Base-by-base conservation (phyloP, 2,113 vertebrate genomes). In the Gambusia affinis region DNA sequence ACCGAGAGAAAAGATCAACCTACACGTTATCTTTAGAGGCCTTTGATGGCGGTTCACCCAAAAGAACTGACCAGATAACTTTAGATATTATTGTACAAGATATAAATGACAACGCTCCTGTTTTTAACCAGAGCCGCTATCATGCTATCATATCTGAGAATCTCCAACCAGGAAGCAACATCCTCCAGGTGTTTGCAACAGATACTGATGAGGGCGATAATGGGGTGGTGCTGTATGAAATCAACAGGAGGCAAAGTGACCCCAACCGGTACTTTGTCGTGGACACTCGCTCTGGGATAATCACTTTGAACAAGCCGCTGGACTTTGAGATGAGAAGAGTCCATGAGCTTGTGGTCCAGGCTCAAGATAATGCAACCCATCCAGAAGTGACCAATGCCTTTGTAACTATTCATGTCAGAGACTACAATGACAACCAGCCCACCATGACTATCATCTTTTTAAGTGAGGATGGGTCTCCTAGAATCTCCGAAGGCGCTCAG, bases 361-460 rank as follows among this genome's bases (percentile, higher is more conserved):
- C 98, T 0, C 93, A 95, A 76, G 98, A 99, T 78, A 96, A 95
- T 3, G 97, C 96, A 2, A 95, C 95, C 22, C 97, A 99, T 3
- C 98, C 98, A 0, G 98, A 99, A 80, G 91, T 98, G 70, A 97
- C 96, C 75, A 98, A 98, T 0, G 95, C 98, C 28, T 99, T 99
- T n/a, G 97, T 99, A 72, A 98, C 98, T 12, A 97, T 99, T 71
- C 97, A 99, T 0, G 97, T 99, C 37, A 94, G 96, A 33, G 98
- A 99, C 85, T 99, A 96, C 89, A 99, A 99, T 3, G 98, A 99
- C 94, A 99, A 99, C 90, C 98, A 99, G 86, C 98, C 98, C 73
- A 99, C 97, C 19, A 99, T 99, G 97, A 99, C 97, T 28, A 98
- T 99, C 83, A 99, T 99, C 88, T 99, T 99, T 83, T 95, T 99